A percentile compares a stretch with the other conserved stretches of the same genome.
phyloP scores from a whole-genome alignment of 2,888 invertebrate species.

The Clivina fossor region DNA sequence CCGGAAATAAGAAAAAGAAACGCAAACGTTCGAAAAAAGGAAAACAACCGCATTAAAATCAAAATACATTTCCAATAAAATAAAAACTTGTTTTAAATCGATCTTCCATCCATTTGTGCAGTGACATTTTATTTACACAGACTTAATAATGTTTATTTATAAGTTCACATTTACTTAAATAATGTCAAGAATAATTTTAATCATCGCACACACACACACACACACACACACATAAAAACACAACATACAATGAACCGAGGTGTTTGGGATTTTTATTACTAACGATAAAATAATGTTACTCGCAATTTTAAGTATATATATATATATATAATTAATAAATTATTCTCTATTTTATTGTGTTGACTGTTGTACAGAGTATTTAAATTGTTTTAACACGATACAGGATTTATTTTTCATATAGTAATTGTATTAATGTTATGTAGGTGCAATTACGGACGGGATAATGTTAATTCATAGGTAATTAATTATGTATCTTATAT shows the following conservation, averaged over 20 bases:
- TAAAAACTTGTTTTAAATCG: too few species aligned
- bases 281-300: slow-evolving; percentile 21
- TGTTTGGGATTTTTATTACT: slow-evolving; percentile 29
- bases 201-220: slow-evolving; percentile 12
- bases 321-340: slow-evolving; percentile 37
- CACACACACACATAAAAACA: slow-evolving; percentile 5
- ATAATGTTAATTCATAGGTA: slow-evolving; percentile 27
- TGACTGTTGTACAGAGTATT: slow-evolving; percentile 50
- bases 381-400: slow-evolving; percentile 40
- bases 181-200: background rate
- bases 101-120: slow-evolving; percentile 8
- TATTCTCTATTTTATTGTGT: slow-evolving; percentile 49
- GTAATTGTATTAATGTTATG: slow-evolving; percentile 28
- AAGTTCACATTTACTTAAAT: slow-evolving; percentile 23
- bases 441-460: slow-evolving; percentile 33
- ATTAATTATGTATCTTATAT: slow-evolving; percentile 17
- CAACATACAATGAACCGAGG: slow-evolving; percentile 17
- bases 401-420: slow-evolving; percentile 9
- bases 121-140: background rate
- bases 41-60: slow-evolving; percentile 54
- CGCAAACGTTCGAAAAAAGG: slow-evolving; percentile 58
- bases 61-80: too few species aligned
- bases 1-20: slow-evolving; percentile 55
- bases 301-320: too few species aligned
- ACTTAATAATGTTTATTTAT: too few species aligned